A percentile compares a stretch with the other conserved stretches of the same genome.
These are phyloP conservation scores for Tyto alba DNA, from an alignment of 2,113 vertebrate species.

Conservation along the genomic window DNA sequence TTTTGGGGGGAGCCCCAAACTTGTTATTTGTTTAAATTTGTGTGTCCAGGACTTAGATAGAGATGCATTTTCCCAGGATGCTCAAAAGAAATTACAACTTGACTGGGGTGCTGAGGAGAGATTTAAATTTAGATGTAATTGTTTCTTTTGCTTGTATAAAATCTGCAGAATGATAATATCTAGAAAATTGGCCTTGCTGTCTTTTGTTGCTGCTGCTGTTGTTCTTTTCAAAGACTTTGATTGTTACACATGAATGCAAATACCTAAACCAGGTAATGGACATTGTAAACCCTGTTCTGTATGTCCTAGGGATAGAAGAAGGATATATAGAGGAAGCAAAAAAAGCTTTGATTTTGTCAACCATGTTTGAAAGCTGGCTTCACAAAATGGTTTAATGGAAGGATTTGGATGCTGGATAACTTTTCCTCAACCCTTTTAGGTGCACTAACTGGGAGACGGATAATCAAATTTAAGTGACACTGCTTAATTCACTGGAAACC, in stretches of 20 bases:
- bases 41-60: neutral
- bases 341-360: neutral
- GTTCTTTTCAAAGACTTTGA: neutral
- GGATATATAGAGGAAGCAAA: neutral
- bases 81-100: neutral
- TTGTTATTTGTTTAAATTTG: neutral
- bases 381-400: neutral
- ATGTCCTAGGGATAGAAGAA: neutral
- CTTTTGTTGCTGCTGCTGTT: neutral
- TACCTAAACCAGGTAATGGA: neutral
- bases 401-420: neutral
- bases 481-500: slow-evolving; percentile 48
- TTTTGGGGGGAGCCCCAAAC: neutral
- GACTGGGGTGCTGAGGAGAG: neutral
- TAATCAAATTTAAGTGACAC: slow-evolving; percentile 37
- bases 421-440: neutral
- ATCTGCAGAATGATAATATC: neutral
- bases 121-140: neutral
- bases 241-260: neutral
- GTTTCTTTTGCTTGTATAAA: neutral
- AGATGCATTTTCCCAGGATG: neutral
- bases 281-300: neutral
- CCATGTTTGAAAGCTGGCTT: neutral
- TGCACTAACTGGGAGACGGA: neutral
- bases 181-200: neutral